Base-by-base conservation (phyloP, 2,797 vertebrate genomes). In the Gymnothorax reevesii region DNA sequence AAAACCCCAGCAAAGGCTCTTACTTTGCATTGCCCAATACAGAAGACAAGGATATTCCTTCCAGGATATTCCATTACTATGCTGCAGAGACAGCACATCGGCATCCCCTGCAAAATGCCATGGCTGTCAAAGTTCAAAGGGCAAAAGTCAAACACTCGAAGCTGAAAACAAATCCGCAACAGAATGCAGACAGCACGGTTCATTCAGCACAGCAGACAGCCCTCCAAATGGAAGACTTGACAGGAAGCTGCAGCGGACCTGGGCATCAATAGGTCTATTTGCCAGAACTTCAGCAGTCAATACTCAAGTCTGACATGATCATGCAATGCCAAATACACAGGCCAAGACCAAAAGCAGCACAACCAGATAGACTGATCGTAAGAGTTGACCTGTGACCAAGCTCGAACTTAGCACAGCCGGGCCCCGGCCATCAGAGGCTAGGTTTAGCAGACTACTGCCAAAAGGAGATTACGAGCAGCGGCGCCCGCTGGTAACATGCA, bases 401-500 rank as follows among this genome's bases (percentile, higher is more conserved):
- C 77, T 17, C 10, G 0, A 5, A 42, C 33, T 57, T 20, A 77
- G 33, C 33, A n/a, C n/a, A 49, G 49, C 20, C 60, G 3, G 10
- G 22, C 54, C 71, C 12, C 54, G 8, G 25, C 3, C 13, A 75
- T 49, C 15, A 54, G 42, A 42, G 6, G 7, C 75, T 49, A 52
- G 66, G 71, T 12, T 22, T 12, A 27, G 13, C 9, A 49, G 22
- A 64, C 57, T 49, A 4, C 5, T 4, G 7, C 59, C 20, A 22
- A 42, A 8, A 33, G 64, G 10, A 75, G 69, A 49, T 49, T 27
- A 60, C 22, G 27, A 57, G 66, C 54, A 33, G 55, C 82, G 52
- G 25, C 25, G 4, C 42, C 22, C 66, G 60, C 84, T 25, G 57
- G 82, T 90, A 89, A 87, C 95, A 96, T 95, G 94, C 95, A 95